Percentiles rank a stretch among this genome's conserved stretches.
phyloP scores from a whole-genome alignment of 64 coral and sea anemone species.

The Acropora tenuis region DNA sequence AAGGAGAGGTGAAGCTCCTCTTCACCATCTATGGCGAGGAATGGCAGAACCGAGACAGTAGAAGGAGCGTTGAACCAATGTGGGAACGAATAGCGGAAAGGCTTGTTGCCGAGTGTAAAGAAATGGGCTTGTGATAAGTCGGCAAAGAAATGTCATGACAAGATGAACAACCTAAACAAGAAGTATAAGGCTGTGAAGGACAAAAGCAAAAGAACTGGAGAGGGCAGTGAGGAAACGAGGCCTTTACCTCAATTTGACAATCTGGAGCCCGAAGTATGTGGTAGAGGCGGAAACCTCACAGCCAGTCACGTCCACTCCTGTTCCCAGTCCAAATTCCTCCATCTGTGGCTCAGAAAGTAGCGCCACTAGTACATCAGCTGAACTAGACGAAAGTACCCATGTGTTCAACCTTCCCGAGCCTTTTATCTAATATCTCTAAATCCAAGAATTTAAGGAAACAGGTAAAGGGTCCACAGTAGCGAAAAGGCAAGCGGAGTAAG shows the following conservation, averaged over 20 bases:
- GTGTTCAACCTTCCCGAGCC: not conserved
- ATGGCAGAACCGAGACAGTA: slow-evolving; percentile 19
- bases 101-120: slow-evolving; percentile 6
- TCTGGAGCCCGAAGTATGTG: slow-evolving; percentile 32
- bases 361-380: not conserved
- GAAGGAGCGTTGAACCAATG: slow-evolving; percentile 51
- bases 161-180: slow-evolving; percentile 33
- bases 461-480: not conserved
- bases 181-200: slow-evolving; percentile 55
- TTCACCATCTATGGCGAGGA: slow-evolving; percentile 31
- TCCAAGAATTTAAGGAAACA: not conserved
- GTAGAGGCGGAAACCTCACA: slow-evolving; percentile 22
- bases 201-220: slow-evolving; percentile 27
- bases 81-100: slow-evolving; percentile 20
- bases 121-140: slow-evolving; percentile 19
- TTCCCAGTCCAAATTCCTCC: not conserved
- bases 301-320: not conserved
- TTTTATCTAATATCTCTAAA: not conserved
- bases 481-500: not conserved
- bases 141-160: slow-evolving; percentile 35
- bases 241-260: slow-evolving; percentile 12
- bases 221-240: slow-evolving; percentile 35
- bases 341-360: not conserved
- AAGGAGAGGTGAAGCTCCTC: slow-evolving; percentile 48
- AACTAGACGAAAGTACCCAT: not conserved